phyloP scores from a whole-genome alignment of 2,113 vertebrate species.

The Seriola dumerili region DNA sequence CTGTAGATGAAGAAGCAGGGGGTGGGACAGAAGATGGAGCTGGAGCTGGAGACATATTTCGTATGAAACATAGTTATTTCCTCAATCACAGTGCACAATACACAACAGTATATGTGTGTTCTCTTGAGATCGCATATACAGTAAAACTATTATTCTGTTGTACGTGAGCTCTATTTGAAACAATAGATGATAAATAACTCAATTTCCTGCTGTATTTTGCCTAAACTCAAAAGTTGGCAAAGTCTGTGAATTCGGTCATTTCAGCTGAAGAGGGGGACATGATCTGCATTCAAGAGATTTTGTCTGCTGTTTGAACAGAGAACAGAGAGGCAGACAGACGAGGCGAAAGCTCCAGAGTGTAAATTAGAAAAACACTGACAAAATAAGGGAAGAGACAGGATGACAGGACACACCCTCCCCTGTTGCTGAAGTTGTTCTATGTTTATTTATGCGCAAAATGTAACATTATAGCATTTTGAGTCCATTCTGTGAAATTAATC shows the following conservation, averaged over 20 bases:
- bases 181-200: background rate
- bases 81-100: background rate
- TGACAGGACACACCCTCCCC: background rate
- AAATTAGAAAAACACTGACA: constrained; percentile 32
- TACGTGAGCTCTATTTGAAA: background rate
- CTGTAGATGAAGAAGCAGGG: constrained; percentile 36
- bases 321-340: constrained; percentile 12
- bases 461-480: background rate
- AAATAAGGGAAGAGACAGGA: constrained; percentile 12
- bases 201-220: background rate
- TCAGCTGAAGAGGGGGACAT: constrained; percentile 12
- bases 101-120: background rate
- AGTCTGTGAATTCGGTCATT: constrained; percentile 15
- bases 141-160: background rate
- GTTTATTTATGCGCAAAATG: background rate
- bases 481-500: constrained; percentile 22
- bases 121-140: background rate
- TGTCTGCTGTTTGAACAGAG: constrained; percentile 16
- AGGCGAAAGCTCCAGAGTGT: constrained; percentile 27
- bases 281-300: constrained; percentile 48
- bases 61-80: constrained; percentile 10
- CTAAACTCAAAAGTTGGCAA: constrained; percentile 31
- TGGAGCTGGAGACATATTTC: constrained; percentile 6
- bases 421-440: background rate
- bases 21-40: constrained; percentile 18